phyloP scores from a whole-genome alignment of 2,113 vertebrate species.

The Chloebia gouldiae region DNA sequence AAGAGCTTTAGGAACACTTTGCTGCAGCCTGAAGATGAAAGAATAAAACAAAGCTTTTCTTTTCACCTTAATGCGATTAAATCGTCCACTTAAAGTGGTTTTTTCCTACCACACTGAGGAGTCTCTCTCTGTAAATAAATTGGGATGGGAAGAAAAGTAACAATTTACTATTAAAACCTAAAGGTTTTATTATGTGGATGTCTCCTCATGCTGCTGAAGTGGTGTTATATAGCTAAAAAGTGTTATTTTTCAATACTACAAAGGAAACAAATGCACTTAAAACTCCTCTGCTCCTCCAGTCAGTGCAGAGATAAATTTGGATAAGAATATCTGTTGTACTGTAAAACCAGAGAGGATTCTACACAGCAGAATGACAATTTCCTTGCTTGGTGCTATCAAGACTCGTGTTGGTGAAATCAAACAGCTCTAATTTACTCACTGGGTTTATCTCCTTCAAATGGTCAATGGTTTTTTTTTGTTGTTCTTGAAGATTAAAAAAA shows the following conservation, averaged over 20 bases:
- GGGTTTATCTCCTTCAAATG: neutral
- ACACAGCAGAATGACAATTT: neutral
- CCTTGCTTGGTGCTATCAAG: neutral
- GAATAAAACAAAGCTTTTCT: slow-evolving; percentile 32
- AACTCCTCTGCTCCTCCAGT: neutral
- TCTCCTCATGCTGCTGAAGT: neutral
- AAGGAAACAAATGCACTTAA: neutral
- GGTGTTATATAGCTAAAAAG: neutral
- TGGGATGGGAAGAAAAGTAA: neutral
- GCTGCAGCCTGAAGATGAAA: slow-evolving; percentile 10
- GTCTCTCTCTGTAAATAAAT: neutral
- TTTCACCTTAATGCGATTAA: neutral
- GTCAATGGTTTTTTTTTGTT: neutral
- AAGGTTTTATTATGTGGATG: neutral
- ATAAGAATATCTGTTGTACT: neutral
- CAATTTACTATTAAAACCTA: neutral
- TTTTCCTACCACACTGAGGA: neutral
- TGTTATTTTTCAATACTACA: neutral
- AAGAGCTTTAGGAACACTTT: slow-evolving; percentile 46
- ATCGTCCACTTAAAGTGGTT: neutral
- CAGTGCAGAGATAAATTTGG: neutral
- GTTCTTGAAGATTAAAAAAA: neutral
- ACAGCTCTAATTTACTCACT: neutral
- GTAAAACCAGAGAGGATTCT: neutral
- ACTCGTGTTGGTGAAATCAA: neutral